Percentiles rank a stretch among this genome's conserved stretches.
Conservation (phyloP, 2,113 vertebrate species). For the Elachura formosa region DNA sequence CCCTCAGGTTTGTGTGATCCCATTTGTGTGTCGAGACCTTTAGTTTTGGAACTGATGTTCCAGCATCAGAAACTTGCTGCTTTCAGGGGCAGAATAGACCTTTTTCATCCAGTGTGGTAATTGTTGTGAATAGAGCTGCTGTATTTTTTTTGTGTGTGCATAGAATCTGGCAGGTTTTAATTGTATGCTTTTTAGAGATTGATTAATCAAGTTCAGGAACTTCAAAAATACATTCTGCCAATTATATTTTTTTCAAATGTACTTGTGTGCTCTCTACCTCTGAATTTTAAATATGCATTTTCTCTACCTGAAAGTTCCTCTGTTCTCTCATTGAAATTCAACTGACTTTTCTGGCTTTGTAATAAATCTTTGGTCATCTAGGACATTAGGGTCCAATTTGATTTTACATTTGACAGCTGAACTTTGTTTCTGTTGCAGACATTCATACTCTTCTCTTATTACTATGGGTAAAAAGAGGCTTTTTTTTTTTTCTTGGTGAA, state of each 20-base stretch:
- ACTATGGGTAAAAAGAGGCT: neutral
- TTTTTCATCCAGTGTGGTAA: neutral
- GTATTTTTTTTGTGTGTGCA: neutral
- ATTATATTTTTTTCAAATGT: neutral
- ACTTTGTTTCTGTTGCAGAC: neutral
- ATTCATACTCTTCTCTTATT: neutral
- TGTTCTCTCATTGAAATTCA: neutral
- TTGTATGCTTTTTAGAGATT: constrained; percentile 1
- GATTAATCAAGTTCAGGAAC: constrained; percentile 51
- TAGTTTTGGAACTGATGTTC: neutral
- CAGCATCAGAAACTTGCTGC: neutral
- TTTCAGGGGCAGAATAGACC: neutral
- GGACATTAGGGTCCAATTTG: neutral
- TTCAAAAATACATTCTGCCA: constrained; percentile 37
- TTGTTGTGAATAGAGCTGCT: neutral
- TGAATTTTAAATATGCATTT: constrained; percentile 31
- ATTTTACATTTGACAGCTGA: neutral
- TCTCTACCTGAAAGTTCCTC: neutral
- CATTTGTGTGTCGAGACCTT: neutral
- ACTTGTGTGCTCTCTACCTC: neutral
- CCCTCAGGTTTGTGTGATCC: neutral
- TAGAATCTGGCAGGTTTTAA: constrained; percentile 1
- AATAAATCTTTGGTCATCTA: neutral
- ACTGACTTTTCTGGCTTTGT: neutral
- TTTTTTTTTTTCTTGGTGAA: neutral